Conservation (phyloP, 1,140 invertebrate genomes). For the Bombus superbus region DNA sequence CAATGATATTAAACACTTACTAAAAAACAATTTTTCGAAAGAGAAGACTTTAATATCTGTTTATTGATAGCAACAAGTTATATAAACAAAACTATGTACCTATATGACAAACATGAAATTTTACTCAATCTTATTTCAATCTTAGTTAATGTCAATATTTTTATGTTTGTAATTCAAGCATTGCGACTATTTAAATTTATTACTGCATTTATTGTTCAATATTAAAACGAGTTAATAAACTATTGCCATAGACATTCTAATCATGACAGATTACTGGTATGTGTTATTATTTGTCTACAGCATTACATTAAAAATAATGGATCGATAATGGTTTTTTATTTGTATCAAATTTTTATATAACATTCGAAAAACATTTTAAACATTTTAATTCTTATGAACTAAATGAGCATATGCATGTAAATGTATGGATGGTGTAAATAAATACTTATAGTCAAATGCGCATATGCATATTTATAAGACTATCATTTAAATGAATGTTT, state of each 20-base stretch:
- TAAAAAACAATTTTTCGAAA: neutral
- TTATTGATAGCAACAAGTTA: neutral
- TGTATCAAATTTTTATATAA: neutral
- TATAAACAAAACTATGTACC: neutral
- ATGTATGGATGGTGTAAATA: no score
- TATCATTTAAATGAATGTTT: neutral
- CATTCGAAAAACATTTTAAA: neutral
- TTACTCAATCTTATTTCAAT: neutral
- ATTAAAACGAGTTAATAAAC: constrained; percentile 20
- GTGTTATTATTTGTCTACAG: neutral
- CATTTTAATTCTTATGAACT: neutral
- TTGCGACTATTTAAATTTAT: constrained; percentile 18
- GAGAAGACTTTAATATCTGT: constrained; percentile 5
- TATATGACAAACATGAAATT: neutral
- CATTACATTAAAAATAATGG: neutral
- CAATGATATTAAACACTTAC: neutral
- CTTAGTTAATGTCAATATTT: neutral
- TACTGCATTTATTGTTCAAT: constrained; percentile 2
- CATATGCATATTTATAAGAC: neutral
- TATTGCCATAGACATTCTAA: constrained; percentile 12
- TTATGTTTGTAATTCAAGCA: neutral
- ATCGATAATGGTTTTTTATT: neutral
- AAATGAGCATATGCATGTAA: neutral
- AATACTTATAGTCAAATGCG: neutral
- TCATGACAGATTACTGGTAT: neutral